A percentile compares a stretch with the other conserved stretches of the same genome.
These are phyloP conservation scores for Leucoptera coffeella DNA, from an alignment of 2,888 invertebrate species.

Conservation along the genomic window DNA sequence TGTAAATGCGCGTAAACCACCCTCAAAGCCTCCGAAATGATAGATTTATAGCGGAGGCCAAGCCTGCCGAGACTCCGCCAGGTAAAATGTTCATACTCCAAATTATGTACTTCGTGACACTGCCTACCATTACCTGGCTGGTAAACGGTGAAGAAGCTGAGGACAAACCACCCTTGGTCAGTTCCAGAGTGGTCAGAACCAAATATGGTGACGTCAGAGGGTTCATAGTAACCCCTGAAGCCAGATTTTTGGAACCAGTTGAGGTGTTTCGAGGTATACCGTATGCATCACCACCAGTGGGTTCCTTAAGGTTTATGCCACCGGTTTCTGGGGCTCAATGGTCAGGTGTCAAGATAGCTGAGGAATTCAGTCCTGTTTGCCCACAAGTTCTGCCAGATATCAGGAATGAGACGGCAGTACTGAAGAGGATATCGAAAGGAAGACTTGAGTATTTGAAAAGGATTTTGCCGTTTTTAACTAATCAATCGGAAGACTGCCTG, in stretches of 20 bases:
- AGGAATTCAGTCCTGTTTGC: conserved; percentile 84
- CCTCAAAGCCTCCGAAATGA: no score
- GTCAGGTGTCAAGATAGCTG: conserved; percentile 84
- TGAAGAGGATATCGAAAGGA: conserved; percentile 82
- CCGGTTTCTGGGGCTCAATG: conserved; percentile 90
- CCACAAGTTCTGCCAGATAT: conserved; percentile 87
- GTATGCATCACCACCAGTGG: conserved; percentile 88
- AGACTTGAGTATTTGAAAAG: conserved; percentile 83
- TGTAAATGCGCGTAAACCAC: no score
- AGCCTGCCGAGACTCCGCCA: no score
- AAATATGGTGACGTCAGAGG: conserved; percentile 85
- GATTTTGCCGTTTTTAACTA: conserved; percentile 77
- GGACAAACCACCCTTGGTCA: conserved; percentile 54
- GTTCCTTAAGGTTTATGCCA: conserved; percentile 90
- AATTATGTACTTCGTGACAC: conserved; percentile 41
- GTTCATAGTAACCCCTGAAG: conserved; percentile 75
- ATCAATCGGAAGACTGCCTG: conserved; percentile 95
- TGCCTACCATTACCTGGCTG: conserved; percentile 34
- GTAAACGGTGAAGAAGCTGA: conserved; percentile 46
- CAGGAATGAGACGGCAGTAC: conserved; percentile 74
- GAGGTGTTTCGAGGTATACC: conserved; percentile 92
- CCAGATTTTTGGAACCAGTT: conserved; percentile 77
- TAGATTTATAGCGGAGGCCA: no score
- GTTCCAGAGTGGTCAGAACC: conserved; percentile 79
- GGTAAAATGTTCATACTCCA: conserved; percentile 41